These are phyloP conservation scores for Mesocricetus auratus DNA, from an alignment of 2,113 vertebrate genomes.

Conservation along the genomic window DNA sequence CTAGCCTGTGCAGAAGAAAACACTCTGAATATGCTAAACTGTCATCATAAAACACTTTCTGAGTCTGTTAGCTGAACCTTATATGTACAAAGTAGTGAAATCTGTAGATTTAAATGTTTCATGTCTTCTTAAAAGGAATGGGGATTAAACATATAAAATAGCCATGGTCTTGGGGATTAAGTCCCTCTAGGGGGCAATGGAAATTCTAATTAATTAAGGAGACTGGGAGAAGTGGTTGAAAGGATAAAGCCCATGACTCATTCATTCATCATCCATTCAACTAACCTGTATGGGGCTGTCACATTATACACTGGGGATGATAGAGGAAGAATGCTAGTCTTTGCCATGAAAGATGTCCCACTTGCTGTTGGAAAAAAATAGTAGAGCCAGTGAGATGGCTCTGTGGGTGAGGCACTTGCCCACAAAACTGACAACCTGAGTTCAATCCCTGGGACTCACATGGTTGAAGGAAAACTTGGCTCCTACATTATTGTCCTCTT, in stretches of 20 bases:
- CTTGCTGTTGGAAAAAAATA: background rate
- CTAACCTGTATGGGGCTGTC: background rate
- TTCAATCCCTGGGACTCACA: background rate
- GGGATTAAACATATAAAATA: constrained; percentile 48
- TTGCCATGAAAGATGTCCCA: background rate
- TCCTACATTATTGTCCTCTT: background rate
- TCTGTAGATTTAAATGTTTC: constrained; percentile 34
- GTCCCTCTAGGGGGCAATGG: background rate
- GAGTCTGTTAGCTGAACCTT: background rate
- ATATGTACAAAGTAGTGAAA: constrained; percentile 14
- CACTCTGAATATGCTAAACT: constrained; percentile 21
- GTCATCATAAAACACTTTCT: constrained; percentile 1
- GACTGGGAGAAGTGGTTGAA: background rate
- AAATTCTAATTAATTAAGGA: constrained; percentile 44
- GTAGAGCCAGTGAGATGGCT: background rate
- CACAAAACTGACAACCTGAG: background rate
- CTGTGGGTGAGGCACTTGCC: background rate
- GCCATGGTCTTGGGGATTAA: constrained; percentile 37
- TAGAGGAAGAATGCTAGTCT: constrained; percentile 25
- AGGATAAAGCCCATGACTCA: constrained; percentile 20
- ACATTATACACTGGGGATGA: background rate
- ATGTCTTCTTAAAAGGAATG: constrained; percentile 24
- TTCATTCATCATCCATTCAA: constrained; percentile 42
- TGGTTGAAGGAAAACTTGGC: background rate
- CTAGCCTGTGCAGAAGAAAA: background rate